phyloP scores from a whole-genome alignment of 2,888 invertebrate species.

The Chironomus tentans region DNA sequence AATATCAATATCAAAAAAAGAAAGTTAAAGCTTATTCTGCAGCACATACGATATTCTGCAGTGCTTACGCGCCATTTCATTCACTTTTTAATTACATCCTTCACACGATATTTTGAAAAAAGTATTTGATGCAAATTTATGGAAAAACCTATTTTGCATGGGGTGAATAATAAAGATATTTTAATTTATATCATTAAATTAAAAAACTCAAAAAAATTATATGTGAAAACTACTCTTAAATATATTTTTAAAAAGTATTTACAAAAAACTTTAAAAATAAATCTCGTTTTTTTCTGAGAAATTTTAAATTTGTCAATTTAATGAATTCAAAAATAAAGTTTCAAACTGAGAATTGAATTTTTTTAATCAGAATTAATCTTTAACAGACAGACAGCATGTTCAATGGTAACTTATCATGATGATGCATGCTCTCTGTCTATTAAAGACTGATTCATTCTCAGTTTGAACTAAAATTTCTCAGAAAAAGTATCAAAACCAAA shows the following conservation, averaged over 20 bases:
- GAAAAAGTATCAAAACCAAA: neutral
- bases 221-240: constrained; percentile 20
- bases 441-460: too few species aligned
- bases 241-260: neutral
- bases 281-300: neutral
- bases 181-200: constrained; percentile 34
- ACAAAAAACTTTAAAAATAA: neutral
- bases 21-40: neutral
- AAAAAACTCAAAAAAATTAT: constrained; percentile 30
- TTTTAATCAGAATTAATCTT: too few species aligned
- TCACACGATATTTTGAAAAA: too few species aligned
- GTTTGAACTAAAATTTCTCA: neutral
- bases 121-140: constrained; percentile 31
- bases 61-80: neutral
- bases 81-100: constrained; percentile 32
- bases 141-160: constrained; percentile 76
- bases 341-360: too few species aligned
- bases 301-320: neutral
- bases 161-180: constrained; percentile 41
- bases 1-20: neutral
- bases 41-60: neutral
- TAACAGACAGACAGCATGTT: too few species aligned
- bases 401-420: too few species aligned
- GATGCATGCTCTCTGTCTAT: too few species aligned
- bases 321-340: too few species aligned